Conservation (phyloP, 2,797 vertebrate species). For the Rhabdomys pumilio region DNA sequence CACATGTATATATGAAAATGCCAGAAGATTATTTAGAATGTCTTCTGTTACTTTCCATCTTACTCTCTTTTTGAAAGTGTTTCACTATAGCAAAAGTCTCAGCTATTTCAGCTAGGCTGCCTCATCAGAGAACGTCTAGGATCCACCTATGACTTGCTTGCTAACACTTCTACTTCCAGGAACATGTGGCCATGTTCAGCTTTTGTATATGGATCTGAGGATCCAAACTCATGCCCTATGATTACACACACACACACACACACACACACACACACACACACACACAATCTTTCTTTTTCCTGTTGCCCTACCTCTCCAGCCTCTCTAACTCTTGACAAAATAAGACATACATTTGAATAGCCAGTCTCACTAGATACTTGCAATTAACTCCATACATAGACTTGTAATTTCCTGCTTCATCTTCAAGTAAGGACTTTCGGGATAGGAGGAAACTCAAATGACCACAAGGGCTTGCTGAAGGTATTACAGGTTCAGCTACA, state of each 20-base stretch:
- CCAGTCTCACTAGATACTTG: not conserved
- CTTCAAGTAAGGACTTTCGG: not conserved
- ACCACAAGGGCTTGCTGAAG: no score
- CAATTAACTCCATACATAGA: not conserved
- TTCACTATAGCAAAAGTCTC: not conserved
- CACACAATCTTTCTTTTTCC: not conserved
- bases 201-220: not conserved
- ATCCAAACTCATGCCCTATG: not conserved
- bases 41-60: not conserved
- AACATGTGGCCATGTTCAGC: not conserved
- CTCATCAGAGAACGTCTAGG: not conserved
- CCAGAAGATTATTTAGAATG: not conserved
- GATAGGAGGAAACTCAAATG: not conserved
- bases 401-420: not conserved
- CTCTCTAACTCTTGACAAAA: not conserved
- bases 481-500: not conserved
- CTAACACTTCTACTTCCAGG: not conserved
- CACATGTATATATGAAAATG: not conserved
- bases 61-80: not conserved
- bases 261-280: not conserved
- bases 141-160: no score
- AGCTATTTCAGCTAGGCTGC: not conserved
- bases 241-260: not conserved
- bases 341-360: not conserved
- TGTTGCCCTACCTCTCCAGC: not conserved